These are phyloP conservation scores for Lucilia sericata DNA, from an alignment of 1,140 invertebrate species.

Conservation along the genomic window DNA sequence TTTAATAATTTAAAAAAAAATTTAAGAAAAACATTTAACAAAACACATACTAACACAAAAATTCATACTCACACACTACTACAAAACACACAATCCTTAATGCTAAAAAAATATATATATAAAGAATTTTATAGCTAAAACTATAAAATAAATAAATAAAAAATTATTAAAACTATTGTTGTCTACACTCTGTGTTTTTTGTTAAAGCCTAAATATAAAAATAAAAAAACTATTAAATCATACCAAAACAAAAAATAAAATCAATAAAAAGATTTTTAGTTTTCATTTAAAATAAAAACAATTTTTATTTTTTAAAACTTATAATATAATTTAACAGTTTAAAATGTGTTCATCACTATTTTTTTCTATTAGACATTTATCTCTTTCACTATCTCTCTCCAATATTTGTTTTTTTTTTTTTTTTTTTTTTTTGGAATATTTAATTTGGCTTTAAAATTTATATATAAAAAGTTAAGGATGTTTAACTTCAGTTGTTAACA, in stretches of 20 bases:
- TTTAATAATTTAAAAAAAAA: not conserved
- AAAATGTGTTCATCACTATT: no score
- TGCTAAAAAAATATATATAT: not conserved
- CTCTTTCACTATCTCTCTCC: no score
- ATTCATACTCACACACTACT: not conserved
- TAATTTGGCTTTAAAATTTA: no score
- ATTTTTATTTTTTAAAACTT: no score
- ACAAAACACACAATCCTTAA: not conserved
- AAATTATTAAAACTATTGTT: not conserved
- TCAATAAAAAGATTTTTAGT: no score
- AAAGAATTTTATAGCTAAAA: not conserved
- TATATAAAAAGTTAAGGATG: not conserved
- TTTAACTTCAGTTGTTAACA: not conserved
- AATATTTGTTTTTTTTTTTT: no score
- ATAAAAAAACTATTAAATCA: no score
- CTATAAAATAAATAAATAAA: conserved; percentile 51
- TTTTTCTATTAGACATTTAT: no score
- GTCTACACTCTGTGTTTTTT: conserved; percentile 59
- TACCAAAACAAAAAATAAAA: no score
- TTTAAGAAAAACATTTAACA: not conserved
- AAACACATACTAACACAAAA: not conserved
- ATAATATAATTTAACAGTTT: no score
- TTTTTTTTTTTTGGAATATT: no score
- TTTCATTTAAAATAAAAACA: no score
- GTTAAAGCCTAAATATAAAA: conserved; percentile 23